A percentile compares a stretch with the other conserved stretches of the same genome.
Conservation (phyloP, 2,797 vertebrate genomes). For the Momotus momota region DNA sequence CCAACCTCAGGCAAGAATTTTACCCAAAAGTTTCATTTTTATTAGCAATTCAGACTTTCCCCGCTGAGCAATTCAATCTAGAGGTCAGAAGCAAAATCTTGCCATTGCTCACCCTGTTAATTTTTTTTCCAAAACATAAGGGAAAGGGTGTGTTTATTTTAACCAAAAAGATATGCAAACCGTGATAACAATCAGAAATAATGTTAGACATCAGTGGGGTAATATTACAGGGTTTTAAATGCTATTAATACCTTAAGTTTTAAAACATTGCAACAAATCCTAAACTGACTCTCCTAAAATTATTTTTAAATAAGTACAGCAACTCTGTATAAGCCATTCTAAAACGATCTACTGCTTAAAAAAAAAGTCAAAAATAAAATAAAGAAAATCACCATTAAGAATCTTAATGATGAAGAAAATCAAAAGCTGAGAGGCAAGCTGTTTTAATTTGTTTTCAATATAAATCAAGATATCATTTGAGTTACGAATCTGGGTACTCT, state of each 20-base stretch:
- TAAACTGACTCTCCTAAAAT: not conserved
- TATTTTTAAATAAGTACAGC: not conserved
- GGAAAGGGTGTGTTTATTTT: not conserved
- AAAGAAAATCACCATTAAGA: not conserved
- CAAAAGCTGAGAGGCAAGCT: not conserved
- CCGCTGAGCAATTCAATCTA: not conserved
- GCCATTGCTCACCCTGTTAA: not conserved
- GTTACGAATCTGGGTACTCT: not conserved
- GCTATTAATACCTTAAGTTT: not conserved
- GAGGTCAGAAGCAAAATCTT: not conserved
- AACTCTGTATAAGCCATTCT: not conserved
- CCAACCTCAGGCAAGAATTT: constrained; percentile 13
- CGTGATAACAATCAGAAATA: not conserved
- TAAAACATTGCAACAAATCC: not conserved
- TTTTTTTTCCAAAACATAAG: too few species aligned
- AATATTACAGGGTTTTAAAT: not conserved
- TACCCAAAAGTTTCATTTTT: constrained; percentile 3
- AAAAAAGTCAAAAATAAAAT: not conserved
- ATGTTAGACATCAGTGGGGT: not conserved
- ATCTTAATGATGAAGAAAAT: not conserved
- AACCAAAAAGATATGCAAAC: not conserved
- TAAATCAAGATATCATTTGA: not conserved
- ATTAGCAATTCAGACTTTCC: not conserved
- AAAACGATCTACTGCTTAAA: not conserved
- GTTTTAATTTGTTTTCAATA: not conserved